A percentile compares a stretch with the other conserved stretches of the same genome.
Evolutionary conservation across 1,140 invertebrate genomes (phyloP).

Genomic region (Thaumatotibia leucotreta): DNA sequence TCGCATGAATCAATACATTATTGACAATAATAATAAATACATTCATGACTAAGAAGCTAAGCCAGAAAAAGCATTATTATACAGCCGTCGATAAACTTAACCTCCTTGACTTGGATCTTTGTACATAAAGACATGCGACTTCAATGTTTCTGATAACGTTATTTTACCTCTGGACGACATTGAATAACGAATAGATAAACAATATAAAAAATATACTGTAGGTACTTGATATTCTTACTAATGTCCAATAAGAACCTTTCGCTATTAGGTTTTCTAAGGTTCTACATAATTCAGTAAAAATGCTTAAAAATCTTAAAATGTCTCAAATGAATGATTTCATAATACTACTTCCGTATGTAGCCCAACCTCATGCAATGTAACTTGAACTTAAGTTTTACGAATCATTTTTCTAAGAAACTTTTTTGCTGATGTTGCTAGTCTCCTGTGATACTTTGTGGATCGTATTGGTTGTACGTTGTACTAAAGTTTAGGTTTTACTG

Average conservation of each 20-base stretch:
- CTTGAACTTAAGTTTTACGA: background rate
- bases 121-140: background rate
- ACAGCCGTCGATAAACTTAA: background rate
- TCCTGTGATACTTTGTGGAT: background rate
- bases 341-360: background rate
- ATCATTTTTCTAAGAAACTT: background rate
- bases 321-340: background rate
- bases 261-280: too few species aligned
- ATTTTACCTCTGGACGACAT: background rate
- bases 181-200: background rate
- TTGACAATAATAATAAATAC: background rate
- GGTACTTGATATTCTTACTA: too few species aligned
- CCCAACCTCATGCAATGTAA: too few species aligned
- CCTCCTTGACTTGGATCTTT: conserved; percentile 4
- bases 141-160: background rate
- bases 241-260: too few species aligned
- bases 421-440: background rate
- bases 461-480: too few species aligned
- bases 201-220: too few species aligned
- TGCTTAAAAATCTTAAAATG: background rate
- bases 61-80: background rate
- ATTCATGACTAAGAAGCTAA: background rate
- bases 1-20: too few species aligned
- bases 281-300: too few species aligned
- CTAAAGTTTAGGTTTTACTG: too few species aligned